Evolutionary conservation across 2,113 vertebrate genomes (phyloP).

Genomic region (Emberiza fucata): DNA sequence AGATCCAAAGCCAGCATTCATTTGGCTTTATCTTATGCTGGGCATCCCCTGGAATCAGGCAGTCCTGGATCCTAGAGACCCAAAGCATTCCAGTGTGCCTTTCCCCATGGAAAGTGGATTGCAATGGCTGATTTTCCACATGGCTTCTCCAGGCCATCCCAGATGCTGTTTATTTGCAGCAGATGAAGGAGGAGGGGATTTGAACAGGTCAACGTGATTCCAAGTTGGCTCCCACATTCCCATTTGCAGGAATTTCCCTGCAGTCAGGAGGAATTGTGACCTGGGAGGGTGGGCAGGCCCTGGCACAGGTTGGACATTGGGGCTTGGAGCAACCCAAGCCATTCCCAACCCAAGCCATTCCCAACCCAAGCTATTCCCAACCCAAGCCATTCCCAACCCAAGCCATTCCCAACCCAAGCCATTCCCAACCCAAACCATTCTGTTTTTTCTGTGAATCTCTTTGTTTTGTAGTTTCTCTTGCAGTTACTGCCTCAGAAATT

Average conservation of each 20-base stretch:
- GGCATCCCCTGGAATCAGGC: not conserved
- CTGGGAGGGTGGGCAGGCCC: not conserved
- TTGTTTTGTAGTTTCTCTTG: not conserved
- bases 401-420: too few species aligned
- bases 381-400: too few species aligned
- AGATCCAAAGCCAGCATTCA: not conserved
- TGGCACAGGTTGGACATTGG: fast-evolving
- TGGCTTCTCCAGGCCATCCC: not conserved
- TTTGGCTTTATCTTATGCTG: fast-evolving
- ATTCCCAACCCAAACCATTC: not conserved
- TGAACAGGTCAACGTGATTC: fast-evolving
- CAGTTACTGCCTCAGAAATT: not conserved
- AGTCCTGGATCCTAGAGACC: fast-evolving
- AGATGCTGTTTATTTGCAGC: not conserved
- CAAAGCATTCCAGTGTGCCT: not conserved
- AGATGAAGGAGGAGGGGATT: not conserved
- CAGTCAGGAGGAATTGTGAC: not conserved
- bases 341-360: too few species aligned
- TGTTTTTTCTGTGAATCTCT: not conserved
- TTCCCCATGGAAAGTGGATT: not conserved
- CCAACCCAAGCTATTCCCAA: too few species aligned
- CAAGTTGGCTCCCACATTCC: not conserved
- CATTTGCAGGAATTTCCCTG: not conserved
- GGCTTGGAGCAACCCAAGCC: not conserved
- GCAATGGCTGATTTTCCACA: fast-evolving